Base-by-base conservation (phyloP, 2,113 vertebrate species). In the Varanus salvator region DNA sequence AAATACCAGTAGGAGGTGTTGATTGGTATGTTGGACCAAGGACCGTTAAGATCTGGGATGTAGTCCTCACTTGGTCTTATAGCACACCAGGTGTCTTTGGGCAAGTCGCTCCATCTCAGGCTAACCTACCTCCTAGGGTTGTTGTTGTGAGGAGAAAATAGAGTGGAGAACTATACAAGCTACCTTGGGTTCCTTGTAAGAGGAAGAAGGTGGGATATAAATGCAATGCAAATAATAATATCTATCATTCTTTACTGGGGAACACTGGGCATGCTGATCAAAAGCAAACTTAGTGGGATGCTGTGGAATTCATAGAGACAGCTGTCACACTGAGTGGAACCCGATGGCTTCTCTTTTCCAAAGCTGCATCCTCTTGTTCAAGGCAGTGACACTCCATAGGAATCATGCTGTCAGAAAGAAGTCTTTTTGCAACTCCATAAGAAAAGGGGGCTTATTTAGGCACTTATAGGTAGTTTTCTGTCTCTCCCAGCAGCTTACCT, bases 401-500 rank as follows among this genome's bases (percentile, higher is more conserved):
- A 93, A 78, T 27, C 83, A 90, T 23, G 78, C 89, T 92, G 34
- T 25, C 52, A 34, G 84, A 72, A 89, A 64, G 86, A 95, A 82
- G 1, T 50, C 25, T 96, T 87, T 89, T 85, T 86, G 9, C 0
- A 89, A n/a, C 86, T 78, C 44, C 87, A 84, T 87, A 91, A 92
- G 60, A 87, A 90, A 92, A 87, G 29, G 57, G 91, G 48, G 27
- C 69, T 92, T 93, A 87, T 93, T 23, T 21, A 92, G 87, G 92
- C 71, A n/a, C 11, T 74, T 75, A 90, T 92, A 94, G 88, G 69
- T 11, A 84, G 91, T 93, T 95, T 93, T 91, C 95, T 92, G 74
- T 95, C 89, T 94, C n/a, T 69, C 93, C 60, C 85, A 90, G 78
- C 44, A 84, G 57, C 57, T 60, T 52, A 91, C 71, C 71, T 92